phyloP scores from a whole-genome alignment of 2,888 invertebrate species.

The Lycaena phlaeas region DNA sequence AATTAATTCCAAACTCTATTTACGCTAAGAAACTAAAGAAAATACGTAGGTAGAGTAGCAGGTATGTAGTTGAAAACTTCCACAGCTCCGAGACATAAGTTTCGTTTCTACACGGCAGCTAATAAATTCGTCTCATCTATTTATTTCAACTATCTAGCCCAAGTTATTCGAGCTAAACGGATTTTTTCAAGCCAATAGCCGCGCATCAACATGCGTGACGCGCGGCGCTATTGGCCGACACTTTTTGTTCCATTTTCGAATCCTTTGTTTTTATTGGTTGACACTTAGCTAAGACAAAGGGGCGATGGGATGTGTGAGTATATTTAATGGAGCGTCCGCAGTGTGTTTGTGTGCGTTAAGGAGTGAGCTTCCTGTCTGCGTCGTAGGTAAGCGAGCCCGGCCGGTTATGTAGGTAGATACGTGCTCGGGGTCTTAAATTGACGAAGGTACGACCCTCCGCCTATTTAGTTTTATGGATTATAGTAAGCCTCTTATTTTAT shows the following conservation, averaged over 20 bases:
- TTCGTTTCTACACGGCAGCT: too few species aligned
- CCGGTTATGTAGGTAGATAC: slow-evolving; percentile 32
- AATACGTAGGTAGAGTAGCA: too few species aligned
- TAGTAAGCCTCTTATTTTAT: slow-evolving; percentile 10
- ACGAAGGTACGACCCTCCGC: slow-evolving; percentile 56
- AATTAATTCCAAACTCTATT: too few species aligned
- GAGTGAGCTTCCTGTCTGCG: slow-evolving; percentile 52
- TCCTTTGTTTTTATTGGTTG: slow-evolving; percentile 75
- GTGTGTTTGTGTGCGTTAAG: slow-evolving; percentile 41
- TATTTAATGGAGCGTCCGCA: slow-evolving; percentile 39
- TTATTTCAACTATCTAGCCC: slow-evolving; percentile 63
- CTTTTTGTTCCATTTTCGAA: slow-evolving; percentile 72
- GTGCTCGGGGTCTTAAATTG: slow-evolving; percentile 59
- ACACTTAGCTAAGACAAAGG: slow-evolving; percentile 74
- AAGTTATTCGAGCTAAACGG: slow-evolving; percentile 67
- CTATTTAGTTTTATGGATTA: slow-evolving; percentile 43
- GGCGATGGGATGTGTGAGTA: slow-evolving; percentile 59
- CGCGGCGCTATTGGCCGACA: slow-evolving; percentile 61
- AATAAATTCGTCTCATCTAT: slow-evolving; percentile 55
- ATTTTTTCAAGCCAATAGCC: slow-evolving; percentile 71
- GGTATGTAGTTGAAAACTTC: too few species aligned
- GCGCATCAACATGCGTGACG: slow-evolving; percentile 68
- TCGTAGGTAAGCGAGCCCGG: slow-evolving; percentile 36
- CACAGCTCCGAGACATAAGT: too few species aligned
- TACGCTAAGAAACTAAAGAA: too few species aligned